phyloP scores from a whole-genome alignment of 2,113 vertebrate species.

The Oryzias melastigma region DNA sequence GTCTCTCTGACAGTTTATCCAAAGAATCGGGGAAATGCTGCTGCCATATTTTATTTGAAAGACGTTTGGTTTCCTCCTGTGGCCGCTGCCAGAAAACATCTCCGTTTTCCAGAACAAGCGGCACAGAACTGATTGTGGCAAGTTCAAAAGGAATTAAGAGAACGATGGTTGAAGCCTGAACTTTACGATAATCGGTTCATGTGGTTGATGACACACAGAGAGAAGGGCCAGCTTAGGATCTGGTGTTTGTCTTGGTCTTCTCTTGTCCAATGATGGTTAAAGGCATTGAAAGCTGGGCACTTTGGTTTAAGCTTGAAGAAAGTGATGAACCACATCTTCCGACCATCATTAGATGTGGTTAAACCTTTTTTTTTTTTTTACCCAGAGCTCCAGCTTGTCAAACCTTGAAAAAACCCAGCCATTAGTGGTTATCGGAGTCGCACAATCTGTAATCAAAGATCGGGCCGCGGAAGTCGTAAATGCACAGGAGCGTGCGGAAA shows the following conservation, averaged over 20 bases:
- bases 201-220: neutral
- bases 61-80: neutral
- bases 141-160: neutral
- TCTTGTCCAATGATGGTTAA: neutral
- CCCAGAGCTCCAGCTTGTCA: conserved; percentile 1
- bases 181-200: neutral
- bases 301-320: conserved; percentile 47
- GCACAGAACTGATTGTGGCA: neutral
- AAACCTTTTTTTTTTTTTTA: conserved; percentile 41
- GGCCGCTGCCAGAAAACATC: neutral
- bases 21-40: neutral
- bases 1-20: no score
- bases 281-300: conserved; percentile 26
- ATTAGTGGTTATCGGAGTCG: conserved; percentile 21
- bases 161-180: neutral
- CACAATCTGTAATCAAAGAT: conserved; percentile 58
- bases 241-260: neutral
- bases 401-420: conserved; percentile 24
- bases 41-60: neutral
- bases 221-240: no score
- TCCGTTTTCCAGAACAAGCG: neutral
- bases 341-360: conserved; percentile 42
- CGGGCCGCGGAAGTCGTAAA: conserved; percentile 50
- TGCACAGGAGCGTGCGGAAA: conserved; percentile 9
- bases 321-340: conserved; percentile 32